These are phyloP conservation scores for Daubentonia madagascariensis DNA, from an alignment of 2,113 vertebrate genomes.

Conservation along the genomic window DNA sequence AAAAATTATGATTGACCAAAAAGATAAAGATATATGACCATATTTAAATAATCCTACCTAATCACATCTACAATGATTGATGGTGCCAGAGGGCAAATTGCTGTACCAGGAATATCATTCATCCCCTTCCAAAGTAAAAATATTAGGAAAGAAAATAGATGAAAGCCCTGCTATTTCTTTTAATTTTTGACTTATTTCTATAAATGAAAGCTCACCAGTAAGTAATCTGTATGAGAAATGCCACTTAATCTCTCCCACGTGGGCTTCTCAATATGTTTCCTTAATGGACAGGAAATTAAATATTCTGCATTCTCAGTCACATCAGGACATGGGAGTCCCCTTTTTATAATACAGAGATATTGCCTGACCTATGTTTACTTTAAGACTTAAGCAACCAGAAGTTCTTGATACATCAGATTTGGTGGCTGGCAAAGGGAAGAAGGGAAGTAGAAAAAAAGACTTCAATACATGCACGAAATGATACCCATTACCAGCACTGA, in stretches of 20 bases:
- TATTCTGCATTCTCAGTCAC: slow-evolving; percentile 23
- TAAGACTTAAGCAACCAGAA: slow-evolving; percentile 15
- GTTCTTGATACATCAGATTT: slow-evolving; percentile 33
- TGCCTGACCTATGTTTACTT: slow-evolving; percentile 20
- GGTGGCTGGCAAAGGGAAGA: neutral
- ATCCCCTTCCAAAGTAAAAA: slow-evolving; percentile 32
- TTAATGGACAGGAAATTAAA: slow-evolving; percentile 62
- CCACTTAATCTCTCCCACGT: slow-evolving; percentile 36
- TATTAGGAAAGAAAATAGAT: slow-evolving; percentile 40
- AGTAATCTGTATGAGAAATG: slow-evolving; percentile 53
- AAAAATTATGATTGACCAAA: slow-evolving; percentile 41
- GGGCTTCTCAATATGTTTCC: slow-evolving; percentile 37
- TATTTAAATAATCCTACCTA: slow-evolving; percentile 27
- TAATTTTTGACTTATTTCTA: slow-evolving; percentile 16
- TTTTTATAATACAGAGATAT: slow-evolving; percentile 36
- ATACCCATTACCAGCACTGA: neutral
- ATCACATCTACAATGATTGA: neutral
- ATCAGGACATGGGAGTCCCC: slow-evolving; percentile 26
- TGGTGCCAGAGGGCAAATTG: neutral
- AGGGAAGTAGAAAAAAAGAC: neutral
- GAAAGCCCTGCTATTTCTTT: neutral
- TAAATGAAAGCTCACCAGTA: slow-evolving; percentile 37
- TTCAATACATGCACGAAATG: neutral
- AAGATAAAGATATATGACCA: neutral
- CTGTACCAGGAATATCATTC: neutral